A percentile compares a stretch with the other conserved stretches of the same genome.
Conservation (phyloP, 2,797 vertebrate genomes). For the Tenualosa thibaudeaui region DNA sequence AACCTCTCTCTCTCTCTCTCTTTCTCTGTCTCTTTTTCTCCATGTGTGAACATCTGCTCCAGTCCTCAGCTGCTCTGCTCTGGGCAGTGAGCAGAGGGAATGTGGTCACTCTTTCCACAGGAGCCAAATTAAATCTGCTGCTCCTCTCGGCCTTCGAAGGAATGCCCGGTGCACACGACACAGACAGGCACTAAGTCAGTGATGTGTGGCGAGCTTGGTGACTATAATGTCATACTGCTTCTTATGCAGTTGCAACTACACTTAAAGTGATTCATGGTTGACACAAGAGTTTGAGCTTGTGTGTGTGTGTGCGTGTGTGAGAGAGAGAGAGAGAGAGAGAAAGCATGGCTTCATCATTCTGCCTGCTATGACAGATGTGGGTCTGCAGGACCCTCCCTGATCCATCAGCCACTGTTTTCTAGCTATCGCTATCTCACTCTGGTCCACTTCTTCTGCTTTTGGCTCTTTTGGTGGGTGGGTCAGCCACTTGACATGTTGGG, state of each 20-base stretch:
- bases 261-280: background rate
- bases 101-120: background rate
- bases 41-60: background rate
- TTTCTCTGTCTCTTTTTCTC: background rate
- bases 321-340: background rate
- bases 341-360: background rate
- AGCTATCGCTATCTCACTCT: background rate
- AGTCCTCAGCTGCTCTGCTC: background rate
- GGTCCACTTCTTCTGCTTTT: background rate
- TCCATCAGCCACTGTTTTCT: background rate
- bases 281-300: background rate
- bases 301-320: background rate
- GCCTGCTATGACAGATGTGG: background rate
- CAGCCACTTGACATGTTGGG: background rate
- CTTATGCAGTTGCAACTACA: background rate
- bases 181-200: background rate
- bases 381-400: background rate
- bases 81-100: background rate
- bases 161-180: background rate
- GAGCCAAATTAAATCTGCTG: background rate
- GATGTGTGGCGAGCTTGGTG: background rate
- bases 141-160: background rate
- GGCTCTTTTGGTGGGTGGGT: background rate
- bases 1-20: background rate
- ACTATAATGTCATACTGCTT: background rate